Base-by-base conservation (phyloP, 2,113 vertebrate genomes). In the Peromyscus californicus region DNA sequence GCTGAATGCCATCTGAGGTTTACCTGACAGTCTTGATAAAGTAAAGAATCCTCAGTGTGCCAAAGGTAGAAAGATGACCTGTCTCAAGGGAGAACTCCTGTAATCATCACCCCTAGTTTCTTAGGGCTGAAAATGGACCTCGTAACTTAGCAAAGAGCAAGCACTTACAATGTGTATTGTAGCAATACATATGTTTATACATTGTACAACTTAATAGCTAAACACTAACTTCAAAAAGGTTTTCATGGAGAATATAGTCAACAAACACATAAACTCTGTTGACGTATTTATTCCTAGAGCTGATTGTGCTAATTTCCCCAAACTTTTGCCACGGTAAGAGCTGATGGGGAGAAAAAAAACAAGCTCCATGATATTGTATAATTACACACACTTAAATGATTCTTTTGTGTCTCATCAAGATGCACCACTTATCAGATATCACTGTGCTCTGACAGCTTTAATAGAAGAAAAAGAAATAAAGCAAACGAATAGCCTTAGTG, bases 381-480 rank as follows among this genome's bases (percentile, higher is more conserved):
- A 93, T 95, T 89, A 85, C 82, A 93, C 26, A 45, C 87, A 96
- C 59, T 94, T 91, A 57, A 91, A 76, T 75, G 93, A 95, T 95
- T 65, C 85, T 96, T 96, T 95, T 95, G 92, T 92, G 94, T 96
- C 70, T 96, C 94, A 96, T 96, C 85, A 90, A 89, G 80, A 96
- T 74, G 70, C 61, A 92, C 84, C 61, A 39, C 80, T 94, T 89
- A 85, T 48, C 70, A 61, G 94, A 94, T 84, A 96, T 96, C 90
- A 96, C 57, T 92, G 31, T 92, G 89, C n/a, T 85, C 75, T 95
- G 92, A 96, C 45, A 97, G 93, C 12, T 51, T 45, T 92, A 94
- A 94, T 86, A 86, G 57, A 93, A 89, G 75, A 69, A 93, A 96
- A 96, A 65, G 63, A 63, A 90, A 94, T 82, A 95, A 95, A 74